Evolutionary conservation across 2,888 invertebrate species (phyloP), one percentile per base, ranked within the genome.

Genomic region (Trisateles emortualis): DNA sequence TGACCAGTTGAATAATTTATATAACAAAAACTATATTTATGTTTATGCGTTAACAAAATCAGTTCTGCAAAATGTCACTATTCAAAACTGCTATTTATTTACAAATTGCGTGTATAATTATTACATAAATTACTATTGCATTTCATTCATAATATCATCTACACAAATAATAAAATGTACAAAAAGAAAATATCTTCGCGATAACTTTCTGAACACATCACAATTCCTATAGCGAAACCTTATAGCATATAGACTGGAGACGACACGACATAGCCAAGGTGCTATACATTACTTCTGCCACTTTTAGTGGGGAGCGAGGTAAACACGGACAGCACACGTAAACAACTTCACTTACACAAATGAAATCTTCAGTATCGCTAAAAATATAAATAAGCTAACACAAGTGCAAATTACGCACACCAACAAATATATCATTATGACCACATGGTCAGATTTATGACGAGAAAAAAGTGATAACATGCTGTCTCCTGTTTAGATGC

Each of bases 41-140:
- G 38, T 40, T 59, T 38, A 64, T 62, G 58, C 56, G 42, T 56
- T 47, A 65, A 71, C 64, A 59, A 62, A 70, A 64, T 70, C 64
- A 64, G 68, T 70, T 62, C 63, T 63, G 70, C 72, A 44, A 55
- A 64, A 68, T 64, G 64, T 71, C 68, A 71, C 68, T 68, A 68
- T 79, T 81, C 66, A 79, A 83, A 84, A 83, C 83, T 74, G 84
- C 79, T 80, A 79, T 79, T 60, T 92, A 92, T 92, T 84, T 92
- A 92, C 92, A 92, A 81, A 76, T 85, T 83, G 79, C 79, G 76
- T 78, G 79, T 81, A 83, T 80, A 83, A 77, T 88, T 90, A 92
- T 84, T 86, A 88, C 89, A 92, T 92, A 92, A 92, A 90, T 92
- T 91, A 91, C 92, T 92, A 92, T 92, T 92, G 92, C 92, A 87